phyloP scores from a whole-genome alignment of 1,140 invertebrate genomes.

The Apis cerana region DNA sequence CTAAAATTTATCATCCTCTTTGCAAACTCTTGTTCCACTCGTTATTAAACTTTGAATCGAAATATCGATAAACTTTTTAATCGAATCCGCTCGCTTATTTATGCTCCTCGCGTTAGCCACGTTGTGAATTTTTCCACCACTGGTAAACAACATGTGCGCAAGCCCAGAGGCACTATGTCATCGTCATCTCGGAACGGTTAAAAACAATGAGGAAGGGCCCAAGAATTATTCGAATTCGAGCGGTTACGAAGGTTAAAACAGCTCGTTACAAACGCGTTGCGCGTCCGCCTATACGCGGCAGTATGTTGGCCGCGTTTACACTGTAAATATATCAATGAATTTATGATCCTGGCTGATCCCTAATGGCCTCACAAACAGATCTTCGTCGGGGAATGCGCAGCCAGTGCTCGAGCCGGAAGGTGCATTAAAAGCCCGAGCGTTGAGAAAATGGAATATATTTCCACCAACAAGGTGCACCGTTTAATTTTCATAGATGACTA shows the following conservation, averaged over 20 bases:
- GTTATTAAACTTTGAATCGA: too few species aligned
- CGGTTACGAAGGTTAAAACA: conserved; percentile 28
- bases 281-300: conserved; percentile 32
- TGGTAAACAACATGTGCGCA: background rate
- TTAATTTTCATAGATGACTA: background rate
- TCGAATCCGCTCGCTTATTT: too few species aligned
- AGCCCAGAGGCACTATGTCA: background rate
- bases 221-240: conserved; percentile 39
- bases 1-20: too few species aligned
- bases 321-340: conserved; percentile 77
- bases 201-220: conserved; percentile 22
- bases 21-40: too few species aligned
- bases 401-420: conserved; percentile 24
- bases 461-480: background rate
- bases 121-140: background rate
- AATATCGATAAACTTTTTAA: too few species aligned
- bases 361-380: conserved; percentile 79
- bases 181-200: conserved; percentile 4
- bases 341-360: conserved; percentile 76
- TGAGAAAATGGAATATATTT: conserved; percentile 48
- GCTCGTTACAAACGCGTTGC: conserved; percentile 33
- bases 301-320: conserved; percentile 70
- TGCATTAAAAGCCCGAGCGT: conserved; percentile 37
- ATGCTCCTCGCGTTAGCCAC: too few species aligned
- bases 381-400: conserved; percentile 73